Evolutionary conservation across 2,113 vertebrate genomes (phyloP), one percentile per base, ranked within the genome.

Genomic region (Amphilophus citrinellus): DNA sequence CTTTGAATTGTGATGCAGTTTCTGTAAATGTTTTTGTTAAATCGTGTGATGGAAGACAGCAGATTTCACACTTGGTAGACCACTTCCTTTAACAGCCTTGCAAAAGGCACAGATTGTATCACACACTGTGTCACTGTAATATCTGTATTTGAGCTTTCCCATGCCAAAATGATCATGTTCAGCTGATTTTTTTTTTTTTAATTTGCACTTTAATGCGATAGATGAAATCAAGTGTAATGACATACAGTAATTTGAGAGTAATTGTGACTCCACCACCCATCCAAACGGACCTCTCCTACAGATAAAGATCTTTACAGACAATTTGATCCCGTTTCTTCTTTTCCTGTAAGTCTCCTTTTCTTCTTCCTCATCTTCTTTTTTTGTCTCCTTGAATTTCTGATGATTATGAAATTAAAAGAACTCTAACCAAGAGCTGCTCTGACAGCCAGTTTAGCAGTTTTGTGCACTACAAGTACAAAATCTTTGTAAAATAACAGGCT

Each of bases 221-320:
- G 86, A 77, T 89, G 47, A 76, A 79, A 75, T 85, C 18, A 62
- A 50, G 65, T 68, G 4, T 92, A 93, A 93, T 84, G 62, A 85
- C 77, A 88, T 92, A 39, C 37, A 39, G 8, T 39, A 87, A 94
- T 94, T 90, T 91, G 65, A 71, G 32, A 24, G 59, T 86, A 83
- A 92, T 79, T 8, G 1, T 44, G 57, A 68, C 63, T 87, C 58
- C 81, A 61, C 73, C 62, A 7, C 84, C 88, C 92, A 83, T 56
- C 35, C 87, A 86, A 77, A 77, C 63, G 71, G 78, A 76, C 77
- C 73, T 62, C 85, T 92, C 86, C 79, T 85, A 62, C 44, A 84
- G 92, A 94, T 94, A 91, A 57, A 81, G 27, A 94, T 94, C 92
- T 77, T 62, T 22, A 92, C 62, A 65, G 77, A 77, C 84, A 71